phyloP scores from a whole-genome alignment of 2,113 vertebrate genomes.

The Empidonax traillii region DNA sequence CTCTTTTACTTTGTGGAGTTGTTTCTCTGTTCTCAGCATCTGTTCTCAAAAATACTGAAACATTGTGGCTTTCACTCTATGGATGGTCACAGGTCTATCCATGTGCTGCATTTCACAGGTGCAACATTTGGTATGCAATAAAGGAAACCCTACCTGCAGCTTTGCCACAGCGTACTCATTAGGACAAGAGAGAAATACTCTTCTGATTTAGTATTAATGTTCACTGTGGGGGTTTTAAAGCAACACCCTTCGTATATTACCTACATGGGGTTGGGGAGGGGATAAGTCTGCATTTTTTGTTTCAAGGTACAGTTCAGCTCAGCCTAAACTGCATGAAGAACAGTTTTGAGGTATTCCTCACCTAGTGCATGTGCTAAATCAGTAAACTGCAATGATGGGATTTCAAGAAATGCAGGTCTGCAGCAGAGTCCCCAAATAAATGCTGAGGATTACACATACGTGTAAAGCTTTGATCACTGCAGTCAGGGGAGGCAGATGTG shows the following conservation, averaged over 20 bases:
- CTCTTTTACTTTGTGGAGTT: neutral
- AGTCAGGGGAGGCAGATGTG: neutral
- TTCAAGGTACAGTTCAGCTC: neutral
- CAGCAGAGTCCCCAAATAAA: neutral
- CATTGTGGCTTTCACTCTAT: neutral
- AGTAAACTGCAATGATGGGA: neutral
- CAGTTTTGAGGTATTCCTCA: neutral
- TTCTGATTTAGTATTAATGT: neutral
- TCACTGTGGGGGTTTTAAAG: neutral
- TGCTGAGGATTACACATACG: accelerated
- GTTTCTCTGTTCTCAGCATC: neutral
- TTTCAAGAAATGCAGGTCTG: neutral
- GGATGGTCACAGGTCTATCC: neutral
- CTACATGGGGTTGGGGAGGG: no score
- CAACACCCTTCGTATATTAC: neutral
- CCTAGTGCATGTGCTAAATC: neutral
- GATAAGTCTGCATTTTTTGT: neutral
- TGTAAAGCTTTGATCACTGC: neutral
- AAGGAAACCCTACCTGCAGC: neutral
- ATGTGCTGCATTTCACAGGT: neutral
- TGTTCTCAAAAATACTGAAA: neutral
- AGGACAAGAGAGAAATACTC: neutral
- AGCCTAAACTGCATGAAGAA: neutral
- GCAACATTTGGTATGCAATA: neutral
- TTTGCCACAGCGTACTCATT: neutral